A percentile compares a stretch with the other conserved stretches of the same genome.
These are phyloP conservation scores for Holothuria scabra DNA, from an alignment of 53 echinoderm and acorn worm species.

Conservation along the genomic window DNA sequence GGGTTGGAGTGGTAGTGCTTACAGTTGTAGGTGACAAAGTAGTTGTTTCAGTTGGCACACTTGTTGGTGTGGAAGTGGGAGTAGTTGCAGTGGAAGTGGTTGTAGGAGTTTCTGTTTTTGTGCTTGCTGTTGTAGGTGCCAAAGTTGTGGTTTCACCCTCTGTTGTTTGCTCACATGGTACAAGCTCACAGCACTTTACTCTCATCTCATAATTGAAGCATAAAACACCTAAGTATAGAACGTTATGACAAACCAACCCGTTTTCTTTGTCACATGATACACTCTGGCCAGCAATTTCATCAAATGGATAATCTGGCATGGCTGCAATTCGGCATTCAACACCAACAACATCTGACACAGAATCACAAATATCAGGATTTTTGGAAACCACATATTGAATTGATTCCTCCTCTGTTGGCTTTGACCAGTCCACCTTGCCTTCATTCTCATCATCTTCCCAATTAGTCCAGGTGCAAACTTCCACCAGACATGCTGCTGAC, in stretches of 20 bases:
- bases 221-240: not conserved
- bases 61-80: not conserved
- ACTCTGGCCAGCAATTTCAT: constrained; percentile 28
- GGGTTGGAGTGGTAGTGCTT: not conserved
- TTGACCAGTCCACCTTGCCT: constrained; percentile 24
- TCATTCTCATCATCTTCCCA: constrained; percentile 39
- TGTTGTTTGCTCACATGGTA: not conserved
- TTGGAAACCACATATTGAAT: not conserved
- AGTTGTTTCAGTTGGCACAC: not conserved
- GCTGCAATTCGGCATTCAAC: constrained; percentile 28
- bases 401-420: constrained; percentile 2
- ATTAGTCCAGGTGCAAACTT: constrained; percentile 24
- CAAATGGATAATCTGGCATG: constrained; percentile 39
- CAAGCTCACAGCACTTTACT: constrained; percentile 16
- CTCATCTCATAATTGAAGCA: constrained; percentile 33
- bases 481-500: constrained; percentile 18
- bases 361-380: constrained; percentile 7
- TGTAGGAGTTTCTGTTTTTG: not conserved
- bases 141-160: not conserved
- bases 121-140: not conserved
- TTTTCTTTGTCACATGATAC: constrained; percentile 11
- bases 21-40: not conserved
- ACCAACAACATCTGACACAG: not conserved
- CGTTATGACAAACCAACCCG: constrained; percentile 34
- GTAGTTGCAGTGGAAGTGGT: not conserved